Base-by-base conservation (phyloP, 2,113 vertebrate species). In the Perca fluviatilis region DNA sequence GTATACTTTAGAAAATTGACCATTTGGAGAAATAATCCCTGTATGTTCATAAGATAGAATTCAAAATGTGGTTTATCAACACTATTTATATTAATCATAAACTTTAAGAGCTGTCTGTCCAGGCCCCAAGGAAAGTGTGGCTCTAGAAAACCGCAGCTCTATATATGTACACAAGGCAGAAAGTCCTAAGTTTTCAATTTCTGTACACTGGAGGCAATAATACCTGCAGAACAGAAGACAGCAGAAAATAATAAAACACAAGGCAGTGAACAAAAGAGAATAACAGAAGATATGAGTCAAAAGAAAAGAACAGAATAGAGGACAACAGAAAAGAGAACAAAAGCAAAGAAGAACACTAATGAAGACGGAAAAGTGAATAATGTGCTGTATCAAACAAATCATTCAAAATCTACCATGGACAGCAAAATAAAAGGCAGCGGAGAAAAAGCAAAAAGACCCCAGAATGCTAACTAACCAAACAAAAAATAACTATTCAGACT, bases 151-250 rank as follows among this genome's bases (percentile, higher is more conserved):
- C 76, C 74, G 82, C 76, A 80, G 79, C 88, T 90, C 77, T 85
- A 47, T 84, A 46, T 91, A 92, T 92, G 79, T 93, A 93, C 91
- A 93, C 88, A 94, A 93, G 93, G 90, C 92, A 92, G 86, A 85
- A 79, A 87, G 81, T 93, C 87, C 80, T 80, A 86, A 72, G 74
- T 81, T 71, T 79, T 86, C 74, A 23, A 40, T 86, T 78, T 87
- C 85, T 91, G 74, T 91, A 92, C 90, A 92, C 21, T 78, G 83
- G 77, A 90, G 85, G 92, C 80, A 79, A 82, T 51, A 67, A 72
- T 5, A 85, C 60, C 67, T 63, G 49, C 79, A 84, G 64, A 80
- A 86, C 56, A 36, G 51, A 84, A 73, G 40, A 80, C 56, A 79
- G 43, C 50, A 67, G 16, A 51, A 73, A 8, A 77, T 4, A 77